These are phyloP conservation scores for Orussus abietinus DNA, from an alignment of 1,140 invertebrate species.

Conservation along the genomic window DNA sequence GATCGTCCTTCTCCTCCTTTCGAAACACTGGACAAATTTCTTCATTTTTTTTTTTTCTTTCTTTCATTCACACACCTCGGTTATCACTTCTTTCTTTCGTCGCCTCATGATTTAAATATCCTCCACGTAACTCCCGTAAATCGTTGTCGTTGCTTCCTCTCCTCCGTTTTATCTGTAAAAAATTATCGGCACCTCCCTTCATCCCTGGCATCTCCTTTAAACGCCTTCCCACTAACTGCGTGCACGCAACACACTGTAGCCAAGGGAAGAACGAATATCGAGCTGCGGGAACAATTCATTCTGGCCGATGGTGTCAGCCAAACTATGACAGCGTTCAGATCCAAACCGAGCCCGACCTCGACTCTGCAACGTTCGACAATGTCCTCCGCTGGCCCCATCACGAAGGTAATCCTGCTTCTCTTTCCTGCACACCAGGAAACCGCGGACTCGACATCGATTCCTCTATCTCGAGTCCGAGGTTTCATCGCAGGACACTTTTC, in stretches of 20 bases:
- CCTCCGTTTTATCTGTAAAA: conserved; percentile 17
- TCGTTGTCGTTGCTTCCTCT: conserved; percentile 14
- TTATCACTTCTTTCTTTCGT: no score
- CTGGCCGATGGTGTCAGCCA: conserved; percentile 95
- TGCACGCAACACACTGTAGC: conserved; percentile 69
- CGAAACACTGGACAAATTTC: no score
- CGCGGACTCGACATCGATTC: no score
- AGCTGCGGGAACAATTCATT: conserved; percentile 97
- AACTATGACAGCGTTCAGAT: conserved; percentile 94
- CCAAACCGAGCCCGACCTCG: conserved; percentile 74
- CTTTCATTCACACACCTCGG: no score
- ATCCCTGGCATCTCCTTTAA: conserved; percentile 32
- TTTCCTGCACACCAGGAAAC: no score
- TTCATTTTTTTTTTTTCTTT: no score
- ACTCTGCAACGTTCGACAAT: conserved; percentile 63
- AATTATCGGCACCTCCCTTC: conserved; percentile 9
- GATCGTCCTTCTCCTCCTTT: no score
- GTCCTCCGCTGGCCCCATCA: conserved; percentile 80
- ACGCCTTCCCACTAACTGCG: conserved; percentile 45
- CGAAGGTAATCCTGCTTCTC: conserved; percentile 68
- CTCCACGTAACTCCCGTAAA: conserved; percentile 1
- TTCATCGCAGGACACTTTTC: no score
- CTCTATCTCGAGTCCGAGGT: no score
- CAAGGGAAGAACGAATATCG: conserved; percentile 98
- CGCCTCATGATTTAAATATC: conserved; percentile 6